Conservation (phyloP, 2,797 vertebrate genomes). For the Nannoperca australis region DNA sequence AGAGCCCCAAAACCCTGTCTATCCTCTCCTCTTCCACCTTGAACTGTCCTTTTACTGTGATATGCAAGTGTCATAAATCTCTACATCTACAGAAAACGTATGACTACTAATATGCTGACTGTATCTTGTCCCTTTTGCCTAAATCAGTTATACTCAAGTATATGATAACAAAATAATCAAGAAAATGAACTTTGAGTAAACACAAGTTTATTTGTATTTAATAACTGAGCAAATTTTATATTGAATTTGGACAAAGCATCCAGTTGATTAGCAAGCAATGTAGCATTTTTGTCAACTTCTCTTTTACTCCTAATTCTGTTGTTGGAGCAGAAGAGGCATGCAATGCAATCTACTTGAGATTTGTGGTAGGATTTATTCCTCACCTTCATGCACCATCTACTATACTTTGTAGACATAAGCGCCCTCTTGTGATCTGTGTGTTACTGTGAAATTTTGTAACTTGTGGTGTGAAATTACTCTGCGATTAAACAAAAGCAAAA, state of each 20-base stretch:
- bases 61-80: constrained; percentile 19
- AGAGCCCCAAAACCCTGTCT: constrained; percentile 25
- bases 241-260: constrained; percentile 1
- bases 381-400: neutral
- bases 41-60: constrained; percentile 9
- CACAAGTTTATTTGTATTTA: neutral
- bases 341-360: neutral
- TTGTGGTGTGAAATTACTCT: constrained; percentile 15
- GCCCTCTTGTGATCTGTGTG: neutral
- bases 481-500: constrained; percentile 35
- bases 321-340: neutral
- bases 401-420: neutral
- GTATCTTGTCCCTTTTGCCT: constrained; percentile 6
- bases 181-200: neutral
- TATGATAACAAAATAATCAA: neutral
- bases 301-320: neutral
- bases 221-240: neutral
- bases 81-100: constrained; percentile 10
- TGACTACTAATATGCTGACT: constrained; percentile 9
- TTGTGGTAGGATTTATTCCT: constrained; percentile 10
- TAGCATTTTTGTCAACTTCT: neutral
- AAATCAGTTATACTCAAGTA: constrained; percentile 1
- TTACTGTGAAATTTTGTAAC: constrained; percentile 16
- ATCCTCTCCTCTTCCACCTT: neutral
- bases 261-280: neutral